A percentile compares a stretch with the other conserved stretches of the same genome.
These are phyloP conservation scores for Amblyornis subalaris DNA, from an alignment of 2,113 vertebrate genomes.

Conservation along the genomic window DNA sequence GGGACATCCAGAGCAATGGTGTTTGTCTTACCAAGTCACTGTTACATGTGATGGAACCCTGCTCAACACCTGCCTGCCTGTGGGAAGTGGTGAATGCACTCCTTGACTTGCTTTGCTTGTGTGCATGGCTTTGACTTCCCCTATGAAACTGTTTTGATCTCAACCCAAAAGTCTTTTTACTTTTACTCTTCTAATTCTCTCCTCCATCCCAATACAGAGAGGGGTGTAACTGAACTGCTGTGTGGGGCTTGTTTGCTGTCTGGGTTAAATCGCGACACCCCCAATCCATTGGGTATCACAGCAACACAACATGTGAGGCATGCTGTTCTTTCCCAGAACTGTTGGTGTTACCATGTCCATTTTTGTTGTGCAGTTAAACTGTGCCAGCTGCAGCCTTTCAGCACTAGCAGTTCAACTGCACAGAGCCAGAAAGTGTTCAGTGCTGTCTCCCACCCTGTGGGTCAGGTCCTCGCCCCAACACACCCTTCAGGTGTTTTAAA, in stretches of 20 bases:
- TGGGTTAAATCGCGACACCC: fast-evolving
- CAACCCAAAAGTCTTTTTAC: background rate
- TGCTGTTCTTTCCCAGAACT: background rate
- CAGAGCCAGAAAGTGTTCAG: background rate
- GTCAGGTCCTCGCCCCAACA: background rate
- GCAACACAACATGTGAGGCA: background rate
- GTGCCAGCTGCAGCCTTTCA: background rate
- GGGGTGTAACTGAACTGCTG: background rate
- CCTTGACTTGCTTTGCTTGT: background rate
- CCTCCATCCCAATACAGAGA: background rate
- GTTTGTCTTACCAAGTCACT: background rate
- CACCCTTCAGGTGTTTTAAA: background rate
- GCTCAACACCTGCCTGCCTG: background rate
- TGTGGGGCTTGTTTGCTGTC: background rate
- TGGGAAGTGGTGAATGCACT: background rate
- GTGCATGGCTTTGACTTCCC: background rate
- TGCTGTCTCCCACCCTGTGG: fast-evolving
- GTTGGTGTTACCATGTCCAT: fast-evolving
- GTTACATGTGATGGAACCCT: background rate
- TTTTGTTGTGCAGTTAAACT: background rate
- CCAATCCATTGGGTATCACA: background rate
- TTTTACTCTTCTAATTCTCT: background rate
- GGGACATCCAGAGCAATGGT: background rate
- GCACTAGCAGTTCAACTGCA: background rate
- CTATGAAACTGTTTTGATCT: background rate